Conservation (phyloP, 2,888 invertebrate species). For the Proisotoma minuta region DNA sequence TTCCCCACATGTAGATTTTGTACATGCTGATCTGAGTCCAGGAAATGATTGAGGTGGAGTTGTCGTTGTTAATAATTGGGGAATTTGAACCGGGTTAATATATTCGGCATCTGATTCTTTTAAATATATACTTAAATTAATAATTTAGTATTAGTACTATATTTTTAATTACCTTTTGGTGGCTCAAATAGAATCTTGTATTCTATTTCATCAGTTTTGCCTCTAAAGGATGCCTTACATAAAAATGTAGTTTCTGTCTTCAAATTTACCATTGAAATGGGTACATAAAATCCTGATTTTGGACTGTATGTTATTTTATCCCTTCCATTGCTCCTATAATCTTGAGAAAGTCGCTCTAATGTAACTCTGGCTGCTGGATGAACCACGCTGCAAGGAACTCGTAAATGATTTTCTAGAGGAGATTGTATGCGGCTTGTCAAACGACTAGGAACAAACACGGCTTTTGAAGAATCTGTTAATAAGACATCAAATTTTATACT, state of each 20-base stretch:
- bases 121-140: neutral
- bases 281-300: slow-evolving; percentile 36
- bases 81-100: no score
- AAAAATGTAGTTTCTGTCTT: slow-evolving; percentile 27
- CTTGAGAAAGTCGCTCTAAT: slow-evolving; percentile 25
- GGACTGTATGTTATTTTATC: slow-evolving; percentile 31
- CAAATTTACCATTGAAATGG: slow-evolving; percentile 14
- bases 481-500: neutral
- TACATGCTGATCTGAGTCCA: slow-evolving; percentile 19
- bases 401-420: slow-evolving; percentile 18
- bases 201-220: slow-evolving; percentile 30
- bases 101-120: neutral
- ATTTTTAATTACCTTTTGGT: neutral
- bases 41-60: neutral
- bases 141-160: neutral
- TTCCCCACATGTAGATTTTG: slow-evolving; percentile 30
- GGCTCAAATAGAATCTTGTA: slow-evolving; percentile 11
- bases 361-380: slow-evolving; percentile 35
- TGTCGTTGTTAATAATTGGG: neutral
- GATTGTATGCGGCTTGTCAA: slow-evolving; percentile 14
- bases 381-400: slow-evolving; percentile 32
- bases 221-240: slow-evolving; percentile 34
- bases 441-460: slow-evolving; percentile 22
- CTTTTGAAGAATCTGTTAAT: slow-evolving; percentile 13
- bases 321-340: neutral